phyloP scores from a whole-genome alignment of 2,797 vertebrate genomes.

The Pristis pectinata region DNA sequence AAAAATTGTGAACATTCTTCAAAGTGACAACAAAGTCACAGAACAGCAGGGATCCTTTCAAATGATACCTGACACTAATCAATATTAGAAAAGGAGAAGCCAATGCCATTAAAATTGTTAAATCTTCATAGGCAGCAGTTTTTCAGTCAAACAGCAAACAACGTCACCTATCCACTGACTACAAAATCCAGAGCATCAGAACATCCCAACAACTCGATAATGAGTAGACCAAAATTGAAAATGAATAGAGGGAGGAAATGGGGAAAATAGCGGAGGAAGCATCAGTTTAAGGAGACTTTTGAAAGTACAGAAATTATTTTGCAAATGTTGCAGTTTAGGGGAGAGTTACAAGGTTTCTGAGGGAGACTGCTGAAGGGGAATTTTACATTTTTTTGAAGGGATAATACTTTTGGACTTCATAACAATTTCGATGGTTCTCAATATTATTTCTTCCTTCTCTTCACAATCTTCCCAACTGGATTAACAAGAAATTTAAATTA shows the following conservation, averaged over 20 bases:
- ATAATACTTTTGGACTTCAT: not conserved
- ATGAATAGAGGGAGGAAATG: not conserved
- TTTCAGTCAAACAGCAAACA: too few relatives aligned
- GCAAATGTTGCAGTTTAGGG: too few relatives aligned
- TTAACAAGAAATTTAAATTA: not conserved
- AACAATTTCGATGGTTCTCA: not conserved
- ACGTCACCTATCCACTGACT: too few relatives aligned
- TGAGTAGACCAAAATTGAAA: not conserved
- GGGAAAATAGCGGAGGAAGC: not conserved
- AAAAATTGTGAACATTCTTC: too few relatives aligned
- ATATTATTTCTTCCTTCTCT: not conserved
- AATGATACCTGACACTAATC: too few relatives aligned
- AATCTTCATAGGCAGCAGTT: too few relatives aligned
- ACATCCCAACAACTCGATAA: not conserved
- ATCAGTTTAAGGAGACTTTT: not conserved
- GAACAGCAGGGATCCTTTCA: too few relatives aligned
- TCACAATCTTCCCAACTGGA: not conserved
- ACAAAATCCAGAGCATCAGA: not conserved
- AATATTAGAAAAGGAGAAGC: too few relatives aligned
- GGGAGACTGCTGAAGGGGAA: not conserved
- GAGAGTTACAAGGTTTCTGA: not conserved
- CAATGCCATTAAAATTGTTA: too few relatives aligned
- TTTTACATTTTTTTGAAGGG: not conserved
- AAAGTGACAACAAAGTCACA: too few relatives aligned
- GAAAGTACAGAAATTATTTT: not conserved